phyloP scores from a whole-genome alignment of 2,797 vertebrate species.

The Natrix natrix region DNA sequence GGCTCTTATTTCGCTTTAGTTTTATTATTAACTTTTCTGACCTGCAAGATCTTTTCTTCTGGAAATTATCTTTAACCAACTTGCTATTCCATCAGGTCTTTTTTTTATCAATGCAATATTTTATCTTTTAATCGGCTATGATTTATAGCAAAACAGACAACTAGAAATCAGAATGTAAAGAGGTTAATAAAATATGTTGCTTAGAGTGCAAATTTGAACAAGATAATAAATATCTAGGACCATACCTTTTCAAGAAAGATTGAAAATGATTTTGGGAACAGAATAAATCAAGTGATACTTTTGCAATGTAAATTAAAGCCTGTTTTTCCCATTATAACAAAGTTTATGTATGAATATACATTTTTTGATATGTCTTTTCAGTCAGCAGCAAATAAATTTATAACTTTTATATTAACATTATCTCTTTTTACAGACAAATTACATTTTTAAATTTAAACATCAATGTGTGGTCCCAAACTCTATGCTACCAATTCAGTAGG shows the following conservation, averaged over 20 bases:
- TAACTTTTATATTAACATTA: neutral
- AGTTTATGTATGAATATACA: neutral
- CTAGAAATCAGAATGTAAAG: neutral
- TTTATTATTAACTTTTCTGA: neutral
- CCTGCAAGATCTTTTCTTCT: neutral
- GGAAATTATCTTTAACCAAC: neutral
- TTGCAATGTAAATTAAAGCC: neutral
- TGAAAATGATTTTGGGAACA: neutral
- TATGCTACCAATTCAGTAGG: neutral
- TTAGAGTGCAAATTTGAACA: neutral
- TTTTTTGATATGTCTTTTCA: neutral
- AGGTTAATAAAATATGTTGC: neutral
- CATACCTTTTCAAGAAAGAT: neutral
- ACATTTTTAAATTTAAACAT: neutral
- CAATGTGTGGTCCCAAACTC: neutral
- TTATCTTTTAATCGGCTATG: conserved; percentile 1
- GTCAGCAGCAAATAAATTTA: neutral
- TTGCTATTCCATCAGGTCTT: neutral
- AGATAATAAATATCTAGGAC: neutral
- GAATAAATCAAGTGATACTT: neutral
- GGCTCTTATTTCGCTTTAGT: neutral
- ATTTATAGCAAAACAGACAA: neutral
- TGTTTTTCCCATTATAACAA: neutral
- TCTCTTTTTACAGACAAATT: neutral
- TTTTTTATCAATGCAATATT: neutral